These are phyloP conservation scores for Chelonia mydas DNA, from an alignment of 2,797 vertebrate species.

Conservation along the genomic window DNA sequence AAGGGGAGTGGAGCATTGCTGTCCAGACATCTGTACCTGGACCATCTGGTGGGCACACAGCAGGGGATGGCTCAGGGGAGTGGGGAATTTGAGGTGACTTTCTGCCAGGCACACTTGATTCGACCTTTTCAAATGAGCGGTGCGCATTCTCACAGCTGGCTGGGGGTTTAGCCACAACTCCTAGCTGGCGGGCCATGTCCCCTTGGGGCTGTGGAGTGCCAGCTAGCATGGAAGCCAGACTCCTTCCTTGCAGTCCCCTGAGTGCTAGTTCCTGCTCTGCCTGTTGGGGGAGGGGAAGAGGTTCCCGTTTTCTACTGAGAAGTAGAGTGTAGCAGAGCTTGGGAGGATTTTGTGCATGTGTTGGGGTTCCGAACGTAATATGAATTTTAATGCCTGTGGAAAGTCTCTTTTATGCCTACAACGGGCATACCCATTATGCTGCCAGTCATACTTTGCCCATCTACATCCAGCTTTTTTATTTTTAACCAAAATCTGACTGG, in stretches of 20 bases:
- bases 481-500: background rate
- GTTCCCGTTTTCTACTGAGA: background rate
- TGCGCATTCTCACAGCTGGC: background rate
- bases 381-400: background rate
- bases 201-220: background rate
- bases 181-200: accelerated
- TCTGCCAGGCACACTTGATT: conserved; percentile 35
- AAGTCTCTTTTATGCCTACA: background rate
- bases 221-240: background rate
- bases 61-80: background rate
- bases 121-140: background rate
- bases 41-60: conserved; percentile 18
- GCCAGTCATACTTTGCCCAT: background rate
- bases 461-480: background rate
- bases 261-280: background rate
- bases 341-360: background rate
- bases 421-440: background rate
- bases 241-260: background rate
- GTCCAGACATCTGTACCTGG: background rate
- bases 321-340: accelerated
- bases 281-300: accelerated
- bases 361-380: background rate
- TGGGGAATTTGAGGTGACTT: accelerated
- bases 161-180: accelerated
- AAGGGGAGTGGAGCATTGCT: background rate